Evolutionary conservation across 1,140 invertebrate species (phyloP).

Genomic region (Drosophila nannoptera): DNA sequence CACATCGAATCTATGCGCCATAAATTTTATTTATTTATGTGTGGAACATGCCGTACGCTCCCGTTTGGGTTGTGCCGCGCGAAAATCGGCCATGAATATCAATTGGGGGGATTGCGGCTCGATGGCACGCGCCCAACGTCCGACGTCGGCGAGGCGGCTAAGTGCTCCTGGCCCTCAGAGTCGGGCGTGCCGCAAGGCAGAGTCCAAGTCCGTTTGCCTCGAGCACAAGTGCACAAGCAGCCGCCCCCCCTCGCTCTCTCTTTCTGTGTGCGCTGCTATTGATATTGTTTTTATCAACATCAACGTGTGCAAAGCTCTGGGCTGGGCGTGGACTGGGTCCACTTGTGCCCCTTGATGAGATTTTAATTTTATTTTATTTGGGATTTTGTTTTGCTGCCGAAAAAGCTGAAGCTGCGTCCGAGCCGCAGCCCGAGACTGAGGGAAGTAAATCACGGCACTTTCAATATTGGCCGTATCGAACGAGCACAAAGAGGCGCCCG

Average conservation of each 20-base stretch:
- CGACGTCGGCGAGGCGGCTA: constrained; percentile 37
- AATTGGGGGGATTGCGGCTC: constrained; percentile 60
- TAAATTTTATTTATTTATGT: constrained; percentile 77
- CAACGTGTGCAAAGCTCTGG: constrained; percentile 37
- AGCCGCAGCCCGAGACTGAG: constrained; percentile 21
- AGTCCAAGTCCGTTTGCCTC: constrained; percentile 19
- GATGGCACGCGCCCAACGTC: constrained; percentile 59
- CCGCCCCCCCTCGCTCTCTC: not conserved
- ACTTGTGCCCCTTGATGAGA: constrained; percentile 74
- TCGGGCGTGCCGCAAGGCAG: constrained; percentile 9
- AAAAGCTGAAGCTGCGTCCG: constrained; percentile 1
- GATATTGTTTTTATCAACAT: constrained; percentile 75
- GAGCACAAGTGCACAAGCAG: not conserved
- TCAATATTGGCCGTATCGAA: constrained; percentile 50
- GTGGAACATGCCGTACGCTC: constrained; percentile 48
- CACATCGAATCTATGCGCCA: constrained; percentile 55
- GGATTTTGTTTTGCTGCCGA: constrained; percentile 47
- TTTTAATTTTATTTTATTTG: constrained; percentile 77
- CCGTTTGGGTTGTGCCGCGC: constrained; percentile 40
- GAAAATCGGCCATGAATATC: constrained; percentile 74
- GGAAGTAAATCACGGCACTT: constrained; percentile 68
- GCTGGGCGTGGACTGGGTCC: constrained; percentile 2
- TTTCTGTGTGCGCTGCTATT: constrained; percentile 25
- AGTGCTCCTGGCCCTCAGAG: constrained; percentile 31
- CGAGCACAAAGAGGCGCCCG: constrained; percentile 23